Evolutionary conservation across 2,113 vertebrate species (phyloP), one percentile per base, ranked within the genome.

Genomic region (Callorhinus ursinus): DNA sequence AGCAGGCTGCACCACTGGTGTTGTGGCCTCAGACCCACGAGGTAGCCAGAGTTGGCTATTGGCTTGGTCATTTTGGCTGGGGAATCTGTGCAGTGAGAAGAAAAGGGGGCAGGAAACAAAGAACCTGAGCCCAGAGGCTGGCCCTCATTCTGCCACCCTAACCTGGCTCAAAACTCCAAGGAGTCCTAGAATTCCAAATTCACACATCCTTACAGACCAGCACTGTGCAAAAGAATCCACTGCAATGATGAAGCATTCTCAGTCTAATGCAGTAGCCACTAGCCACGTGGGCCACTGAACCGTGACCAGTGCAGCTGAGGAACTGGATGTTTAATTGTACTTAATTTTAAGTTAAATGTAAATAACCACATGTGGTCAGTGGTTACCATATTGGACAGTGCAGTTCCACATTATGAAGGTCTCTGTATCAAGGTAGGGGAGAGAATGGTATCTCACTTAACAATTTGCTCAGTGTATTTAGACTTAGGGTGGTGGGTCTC

Each of bases 371-470:
- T 6, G 7, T 14, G 79, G 36, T 51, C 80, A 1, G 24, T 26
- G 39, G 42, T 49, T 22, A n/a, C 74, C 5, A 0, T 12, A 7
- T n/a, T 4, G 7, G 63, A 26, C 3, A 31, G 21, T 5, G 0
- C 31, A 15, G 7, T 49, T 76, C 63, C 26, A 55, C 4, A 2
- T 55, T 16, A 1, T 16, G 31, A 80, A 87, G 74, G n/a, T 18
- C 11, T 31, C 0, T 31, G 22, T 33, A 21, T 90, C 22, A 12
- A 49, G n/a, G n/a, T 8, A 53, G 28, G 24, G 69, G 87, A 57
- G 9, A 57, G 21, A 77, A 67, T 0, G 16, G n/a, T 3, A 4
- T 71, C 51, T 69, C 33, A 53, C 12, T 61, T 31, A 80, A 57
- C n/a, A 31, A 13, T 74, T 74, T 39, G 18, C 36, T 63, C 15